Percentiles rank a stretch among this genome's conserved stretches.
Evolutionary conservation across 2,888 invertebrate genomes (phyloP).

Genomic region (Acleris laterana): DNA sequence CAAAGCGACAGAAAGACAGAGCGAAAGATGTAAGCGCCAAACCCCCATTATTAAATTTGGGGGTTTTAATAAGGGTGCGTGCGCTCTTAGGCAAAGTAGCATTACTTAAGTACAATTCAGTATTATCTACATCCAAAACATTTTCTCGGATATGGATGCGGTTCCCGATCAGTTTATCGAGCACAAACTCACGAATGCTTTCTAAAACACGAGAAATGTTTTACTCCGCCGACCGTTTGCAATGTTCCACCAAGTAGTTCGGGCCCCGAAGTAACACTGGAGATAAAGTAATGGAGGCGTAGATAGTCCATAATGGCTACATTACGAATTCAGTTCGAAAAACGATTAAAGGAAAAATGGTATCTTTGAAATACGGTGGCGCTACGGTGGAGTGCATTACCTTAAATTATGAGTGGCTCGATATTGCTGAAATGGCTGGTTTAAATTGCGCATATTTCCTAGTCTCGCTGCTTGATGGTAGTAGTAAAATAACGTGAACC

Average conservation of each 20-base stretch:
- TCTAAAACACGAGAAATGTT: constrained; percentile 78
- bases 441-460: not conserved
- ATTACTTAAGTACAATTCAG: constrained; percentile 13
- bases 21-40: too few relatives aligned
- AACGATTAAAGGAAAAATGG: constrained; percentile 35
- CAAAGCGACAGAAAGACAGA: too few relatives aligned
- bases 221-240: constrained; percentile 71
- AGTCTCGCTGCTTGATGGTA: too few relatives aligned
- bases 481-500: too few relatives aligned
- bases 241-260: constrained; percentile 55
- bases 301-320: constrained; percentile 38
- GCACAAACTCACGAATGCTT: constrained; percentile 64
- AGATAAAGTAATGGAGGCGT: constrained; percentile 44
- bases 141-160: constrained; percentile 40
- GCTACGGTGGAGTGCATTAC: constrained; percentile 20
- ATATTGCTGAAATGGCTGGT: not conserved
- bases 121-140: constrained; percentile 40
- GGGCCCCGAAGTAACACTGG: constrained; percentile 46
- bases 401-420: constrained; percentile 8
- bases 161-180: constrained; percentile 54
- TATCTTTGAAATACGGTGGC: constrained; percentile 34
- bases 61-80: too few relatives aligned
- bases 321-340: constrained; percentile 33
- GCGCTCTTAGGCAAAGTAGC: too few relatives aligned
- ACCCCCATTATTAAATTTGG: too few relatives aligned